Evolutionary conservation across 2,113 vertebrate genomes (phyloP), one percentile per base, ranked within the genome.

Genomic region (Syngnathus typhle): DNA sequence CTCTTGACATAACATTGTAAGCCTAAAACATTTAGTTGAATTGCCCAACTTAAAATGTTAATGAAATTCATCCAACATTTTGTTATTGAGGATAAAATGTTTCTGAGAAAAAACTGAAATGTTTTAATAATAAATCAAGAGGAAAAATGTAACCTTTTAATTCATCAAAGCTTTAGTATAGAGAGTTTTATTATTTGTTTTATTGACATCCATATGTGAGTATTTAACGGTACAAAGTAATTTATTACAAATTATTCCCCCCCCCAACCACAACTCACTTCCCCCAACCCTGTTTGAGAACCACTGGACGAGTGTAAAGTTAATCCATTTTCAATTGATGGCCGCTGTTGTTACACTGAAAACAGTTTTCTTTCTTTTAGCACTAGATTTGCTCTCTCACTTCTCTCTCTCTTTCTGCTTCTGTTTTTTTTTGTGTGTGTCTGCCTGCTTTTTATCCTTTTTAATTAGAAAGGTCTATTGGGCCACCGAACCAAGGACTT

Each of bases 401-500:
- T 78, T 85, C 82, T 79, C 81, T 37, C 49, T 39, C 65, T 84
- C 80, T 87, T 71, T 80, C 82, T 84, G 83, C 82, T 85, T 90
- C 86, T 84, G 89, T 85, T 86, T 84, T 88, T 84, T 85, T 89
- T 89, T 82, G 54, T 58, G 55, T 58, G 55, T 16, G 55, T 82
- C 85, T 87, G 86, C 81, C 88, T 88, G 82, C 83, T 91, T 58
- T 58, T 36, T 91, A 89, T 91, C 86, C 89, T 89, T 91, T 91
- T 91, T 91, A 91, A 91, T 91, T 91, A 91, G 90, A 90, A 88
- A 84, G 88, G 84, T 32, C 88, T 83, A 89, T 90, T 90, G 60
- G 60, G 60, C 89, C 88, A 80, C 85, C 67, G 81, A 82, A 83
- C 80, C 86, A 79, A 87, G 82, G 86, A 81, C 81, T 82, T 80